phyloP scores from a whole-genome alignment of 2,888 invertebrate species.

The Synanthedon vespiformis region DNA sequence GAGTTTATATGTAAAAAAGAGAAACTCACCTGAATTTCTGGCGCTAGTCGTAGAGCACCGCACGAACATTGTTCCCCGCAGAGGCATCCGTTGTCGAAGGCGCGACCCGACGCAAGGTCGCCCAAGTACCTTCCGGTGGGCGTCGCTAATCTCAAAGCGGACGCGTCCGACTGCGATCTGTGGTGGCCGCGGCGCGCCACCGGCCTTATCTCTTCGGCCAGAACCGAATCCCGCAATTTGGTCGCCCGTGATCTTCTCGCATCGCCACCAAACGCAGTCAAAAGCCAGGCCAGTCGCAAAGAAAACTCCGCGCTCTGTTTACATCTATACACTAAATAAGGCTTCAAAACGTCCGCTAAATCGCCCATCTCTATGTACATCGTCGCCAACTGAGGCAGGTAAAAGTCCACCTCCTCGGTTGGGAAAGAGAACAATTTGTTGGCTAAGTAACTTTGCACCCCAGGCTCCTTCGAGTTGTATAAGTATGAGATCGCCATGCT shows the following conservation, averaged over 20 bases:
- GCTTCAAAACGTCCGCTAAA: slow-evolving; percentile 82
- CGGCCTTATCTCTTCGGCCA: slow-evolving; percentile 61
- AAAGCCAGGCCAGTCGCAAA: slow-evolving; percentile 93
- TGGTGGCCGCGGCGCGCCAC: slow-evolving; percentile 62
- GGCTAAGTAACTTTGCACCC: slow-evolving; percentile 96
- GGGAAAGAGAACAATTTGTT: slow-evolving; percentile 97
- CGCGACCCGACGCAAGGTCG: slow-evolving; percentile 92
- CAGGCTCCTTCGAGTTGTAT: slow-evolving; percentile 97
- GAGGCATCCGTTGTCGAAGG: slow-evolving; percentile 96
- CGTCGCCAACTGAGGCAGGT: slow-evolving; percentile 96
- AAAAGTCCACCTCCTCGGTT: slow-evolving; percentile 94
- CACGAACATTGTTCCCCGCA: slow-evolving; percentile 83
- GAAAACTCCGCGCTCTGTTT: slow-evolving; percentile 96
- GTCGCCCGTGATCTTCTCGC: slow-evolving; percentile 48
- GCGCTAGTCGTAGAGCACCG: slow-evolving; percentile 59
- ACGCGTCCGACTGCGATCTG: slow-evolving; percentile 85
- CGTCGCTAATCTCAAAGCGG: slow-evolving; percentile 71
- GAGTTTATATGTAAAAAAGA: too few relatives aligned
- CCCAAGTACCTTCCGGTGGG: slow-evolving; percentile 81
- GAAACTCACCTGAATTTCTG: slow-evolving; percentile 52
- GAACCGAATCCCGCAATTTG: slow-evolving; percentile 52
- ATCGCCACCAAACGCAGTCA: slow-evolving; percentile 92
- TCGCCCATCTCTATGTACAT: slow-evolving; percentile 99
- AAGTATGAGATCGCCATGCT: slow-evolving; percentile 98
- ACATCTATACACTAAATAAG: slow-evolving; percentile 74